Percentiles rank a stretch among this genome's conserved stretches.
These are phyloP conservation scores for Desoria tigrina DNA, from an alignment of 2,888 invertebrate genomes.

Conservation along the genomic window DNA sequence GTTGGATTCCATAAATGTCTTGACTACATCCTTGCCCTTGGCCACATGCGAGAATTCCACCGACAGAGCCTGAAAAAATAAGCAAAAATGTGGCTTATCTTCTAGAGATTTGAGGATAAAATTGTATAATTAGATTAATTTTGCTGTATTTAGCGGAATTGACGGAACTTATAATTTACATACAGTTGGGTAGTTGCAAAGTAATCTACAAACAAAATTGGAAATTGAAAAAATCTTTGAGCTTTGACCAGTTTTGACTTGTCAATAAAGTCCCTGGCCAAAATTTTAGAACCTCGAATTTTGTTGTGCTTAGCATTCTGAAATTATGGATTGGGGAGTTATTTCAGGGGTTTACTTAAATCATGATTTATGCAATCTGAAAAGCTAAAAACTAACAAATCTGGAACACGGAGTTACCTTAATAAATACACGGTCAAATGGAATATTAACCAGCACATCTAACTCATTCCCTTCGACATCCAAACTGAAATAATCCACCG, in stretches of 20 bases:
- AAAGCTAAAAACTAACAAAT: no score
- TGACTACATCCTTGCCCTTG: constrained; percentile 48
- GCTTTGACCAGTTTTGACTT: no score
- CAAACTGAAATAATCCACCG: constrained; percentile 57
- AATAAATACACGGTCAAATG: constrained; percentile 57
- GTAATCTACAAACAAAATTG: no score
- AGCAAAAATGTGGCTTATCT: neutral
- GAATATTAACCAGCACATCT: constrained; percentile 56
- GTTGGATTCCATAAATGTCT: constrained; percentile 49
- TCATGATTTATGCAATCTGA: neutral
- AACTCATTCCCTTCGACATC: constrained; percentile 58
- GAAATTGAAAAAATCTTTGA: no score
- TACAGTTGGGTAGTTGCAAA: no score
- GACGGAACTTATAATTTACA: neutral
- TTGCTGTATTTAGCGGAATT: no score
- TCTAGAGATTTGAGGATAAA: neutral
- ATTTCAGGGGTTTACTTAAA: neutral
- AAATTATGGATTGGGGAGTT: neutral
- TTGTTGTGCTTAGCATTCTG: no score
- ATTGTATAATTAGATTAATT: neutral
- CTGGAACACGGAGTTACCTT: constrained; percentile 43
- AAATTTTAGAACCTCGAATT: no score
- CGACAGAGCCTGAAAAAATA: constrained; percentile 45
- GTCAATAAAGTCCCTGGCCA: no score
- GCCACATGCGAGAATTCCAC: constrained; percentile 54